Conservation (phyloP, 2,113 vertebrate species). For the Lophius piscatorius region DNA sequence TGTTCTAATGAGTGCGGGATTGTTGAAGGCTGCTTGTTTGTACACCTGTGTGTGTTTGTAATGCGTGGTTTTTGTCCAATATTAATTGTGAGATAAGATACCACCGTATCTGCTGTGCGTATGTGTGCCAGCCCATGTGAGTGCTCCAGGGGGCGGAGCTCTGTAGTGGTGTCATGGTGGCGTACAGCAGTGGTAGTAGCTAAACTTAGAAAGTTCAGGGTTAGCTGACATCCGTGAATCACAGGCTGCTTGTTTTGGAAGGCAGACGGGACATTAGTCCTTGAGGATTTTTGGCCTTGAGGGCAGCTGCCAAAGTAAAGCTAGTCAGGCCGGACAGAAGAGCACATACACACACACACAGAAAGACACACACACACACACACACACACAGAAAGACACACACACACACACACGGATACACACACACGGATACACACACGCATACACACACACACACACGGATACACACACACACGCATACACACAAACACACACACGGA, state of each 20-base stretch:
- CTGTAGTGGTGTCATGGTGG: slow-evolving; percentile 22
- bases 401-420: slow-evolving; percentile 10
- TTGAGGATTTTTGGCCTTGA: slow-evolving; percentile 76
- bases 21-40: slow-evolving; percentile 5
- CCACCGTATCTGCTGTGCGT: slow-evolving; percentile 11
- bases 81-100: slow-evolving; percentile 48
- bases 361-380: slow-evolving; percentile 7
- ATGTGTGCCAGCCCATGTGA: neutral
- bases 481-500: slow-evolving; percentile 15
- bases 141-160: slow-evolving; percentile 9
- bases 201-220: slow-evolving; percentile 74
- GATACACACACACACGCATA: slow-evolving; percentile 4
- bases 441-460: too few species aligned
- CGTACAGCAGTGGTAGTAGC: slow-evolving; percentile 38
- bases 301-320: slow-evolving; percentile 73
- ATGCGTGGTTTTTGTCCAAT: slow-evolving; percentile 19
- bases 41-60: slow-evolving; percentile 11
- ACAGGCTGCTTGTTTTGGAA: slow-evolving; percentile 73
- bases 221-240: slow-evolving; percentile 66
- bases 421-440: slow-evolving; percentile 19
- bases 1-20: neutral
- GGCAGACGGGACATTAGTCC: slow-evolving; percentile 68
- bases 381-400: slow-evolving; percentile 7
- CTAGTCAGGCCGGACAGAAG: slow-evolving; percentile 27
- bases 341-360: too few species aligned